Evolutionary conservation across 2,888 invertebrate genomes (phyloP).

Genomic region (Blastobasis adustella): DNA sequence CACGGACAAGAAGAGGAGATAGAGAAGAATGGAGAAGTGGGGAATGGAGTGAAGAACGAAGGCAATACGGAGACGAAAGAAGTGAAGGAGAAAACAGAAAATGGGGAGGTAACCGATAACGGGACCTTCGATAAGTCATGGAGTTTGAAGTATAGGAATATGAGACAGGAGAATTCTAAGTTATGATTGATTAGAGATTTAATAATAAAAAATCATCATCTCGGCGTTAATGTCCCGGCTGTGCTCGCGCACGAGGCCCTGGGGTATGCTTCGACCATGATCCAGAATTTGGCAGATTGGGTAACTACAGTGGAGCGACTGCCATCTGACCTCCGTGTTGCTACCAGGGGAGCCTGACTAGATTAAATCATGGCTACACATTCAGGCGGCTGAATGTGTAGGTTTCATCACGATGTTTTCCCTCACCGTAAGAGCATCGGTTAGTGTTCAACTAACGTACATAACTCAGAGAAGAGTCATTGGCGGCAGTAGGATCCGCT

Average conservation of each 20-base stretch:
- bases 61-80: background rate
- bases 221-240: too few relatives aligned
- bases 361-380: too few relatives aligned
- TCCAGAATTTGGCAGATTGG: background rate
- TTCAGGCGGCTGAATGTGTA: too few relatives aligned
- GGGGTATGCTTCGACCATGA: too few relatives aligned
- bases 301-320: too few relatives aligned
- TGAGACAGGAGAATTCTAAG: constrained; percentile 40
- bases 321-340: too few relatives aligned
- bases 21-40: constrained; percentile 5
- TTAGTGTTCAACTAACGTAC: too few relatives aligned
- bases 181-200: constrained; percentile 25
- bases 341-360: too few relatives aligned
- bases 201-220: too few relatives aligned
- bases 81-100: constrained; percentile 1
- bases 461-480: too few relatives aligned
- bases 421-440: too few relatives aligned
- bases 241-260: background rate
- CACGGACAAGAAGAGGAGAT: constrained; percentile 27
- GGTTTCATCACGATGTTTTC: too few relatives aligned
- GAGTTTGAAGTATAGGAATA: constrained; percentile 37
- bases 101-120: constrained; percentile 5
- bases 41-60: background rate
- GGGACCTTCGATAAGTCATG: constrained; percentile 25
- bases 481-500: background rate